Percentiles rank a stretch among this genome's conserved stretches.
phyloP scores from a whole-genome alignment of 2,797 vertebrate species.

The Mallotus villosus region DNA sequence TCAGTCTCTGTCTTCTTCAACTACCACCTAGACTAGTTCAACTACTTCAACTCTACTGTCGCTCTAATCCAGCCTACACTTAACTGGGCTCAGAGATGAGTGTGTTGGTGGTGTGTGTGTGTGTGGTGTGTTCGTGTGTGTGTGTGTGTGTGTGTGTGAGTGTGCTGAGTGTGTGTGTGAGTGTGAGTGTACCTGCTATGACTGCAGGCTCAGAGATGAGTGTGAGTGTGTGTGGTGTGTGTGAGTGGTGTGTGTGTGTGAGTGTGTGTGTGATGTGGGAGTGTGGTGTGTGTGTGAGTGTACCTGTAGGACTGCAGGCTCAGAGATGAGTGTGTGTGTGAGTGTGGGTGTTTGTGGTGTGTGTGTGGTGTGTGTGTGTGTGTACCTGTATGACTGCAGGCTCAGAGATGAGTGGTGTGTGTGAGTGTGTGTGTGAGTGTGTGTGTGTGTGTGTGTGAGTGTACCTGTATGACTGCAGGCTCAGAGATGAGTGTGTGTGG shows the following conservation, averaged over 20 bases:
- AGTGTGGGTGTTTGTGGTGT: not conserved
- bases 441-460: not conserved
- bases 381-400: conserved; percentile 84
- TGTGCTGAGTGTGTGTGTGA: conserved; percentile 3
- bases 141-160: conserved; percentile 39
- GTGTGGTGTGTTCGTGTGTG: too few species aligned
- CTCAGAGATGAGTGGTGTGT: conserved; percentile 81
- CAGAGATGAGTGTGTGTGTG: conserved; percentile 80
- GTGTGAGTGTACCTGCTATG: too few species aligned
- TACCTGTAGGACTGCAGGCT: conserved; percentile 86
- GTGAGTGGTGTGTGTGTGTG: conserved; percentile 77
- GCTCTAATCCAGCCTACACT: not conserved
- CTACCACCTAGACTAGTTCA: too few species aligned
- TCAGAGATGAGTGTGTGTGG: conserved; percentile 83
- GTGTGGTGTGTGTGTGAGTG: not conserved
- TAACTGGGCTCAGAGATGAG: conserved; percentile 34
- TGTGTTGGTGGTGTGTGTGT: not conserved
- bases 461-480: conserved; percentile 84
- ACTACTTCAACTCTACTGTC: conserved; percentile 27
- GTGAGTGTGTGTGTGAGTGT: conserved; percentile 1
- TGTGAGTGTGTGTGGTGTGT: conserved; percentile 18
- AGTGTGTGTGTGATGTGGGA: conserved; percentile 1
- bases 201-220: too few species aligned
- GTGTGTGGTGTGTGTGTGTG: conserved; percentile 21
- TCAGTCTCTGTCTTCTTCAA: conserved; percentile 34